Evolutionary conservation across 2,797 vertebrate genomes (phyloP).

Genomic region (Liparis tanakae): DNA sequence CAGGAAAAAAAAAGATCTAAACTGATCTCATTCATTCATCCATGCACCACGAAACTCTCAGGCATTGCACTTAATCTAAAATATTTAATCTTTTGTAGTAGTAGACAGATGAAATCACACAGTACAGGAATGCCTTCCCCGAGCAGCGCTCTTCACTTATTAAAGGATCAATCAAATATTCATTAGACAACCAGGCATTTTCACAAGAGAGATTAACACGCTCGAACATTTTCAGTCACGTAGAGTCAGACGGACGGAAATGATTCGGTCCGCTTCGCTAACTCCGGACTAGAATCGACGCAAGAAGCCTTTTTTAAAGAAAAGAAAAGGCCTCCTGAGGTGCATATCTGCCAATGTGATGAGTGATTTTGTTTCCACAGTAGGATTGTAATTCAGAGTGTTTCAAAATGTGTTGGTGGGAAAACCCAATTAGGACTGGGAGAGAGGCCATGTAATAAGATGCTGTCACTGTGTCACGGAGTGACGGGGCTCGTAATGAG

Average conservation of each 20-base stretch:
- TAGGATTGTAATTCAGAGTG: conserved; percentile 47
- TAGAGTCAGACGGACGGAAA: conserved; percentile 42
- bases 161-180: conserved; percentile 74
- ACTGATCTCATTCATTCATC: background rate
- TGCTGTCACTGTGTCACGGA: conserved; percentile 62
- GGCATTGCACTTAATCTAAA: conserved; percentile 12
- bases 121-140: conserved; percentile 40
- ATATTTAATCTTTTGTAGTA: conserved; percentile 30
- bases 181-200: conserved; percentile 46
- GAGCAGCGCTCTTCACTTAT: conserved; percentile 65
- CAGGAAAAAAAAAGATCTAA: conserved; percentile 14
- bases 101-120: conserved; percentile 35
- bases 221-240: conserved; percentile 45
- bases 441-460: conserved; percentile 60
- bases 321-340: conserved; percentile 53
- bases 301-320: conserved; percentile 39
- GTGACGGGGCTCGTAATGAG: conserved; percentile 61
- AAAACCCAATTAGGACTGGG: conserved; percentile 66
- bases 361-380: conserved; percentile 62
- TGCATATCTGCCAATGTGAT: conserved; percentile 53
- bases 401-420: conserved; percentile 36
- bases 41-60: background rate
- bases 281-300: conserved; percentile 26
- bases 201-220: conserved; percentile 46
- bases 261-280: conserved; percentile 52